Base-by-base conservation (phyloP, 2,113 vertebrate genomes). In the Thermophis baileyi region DNA sequence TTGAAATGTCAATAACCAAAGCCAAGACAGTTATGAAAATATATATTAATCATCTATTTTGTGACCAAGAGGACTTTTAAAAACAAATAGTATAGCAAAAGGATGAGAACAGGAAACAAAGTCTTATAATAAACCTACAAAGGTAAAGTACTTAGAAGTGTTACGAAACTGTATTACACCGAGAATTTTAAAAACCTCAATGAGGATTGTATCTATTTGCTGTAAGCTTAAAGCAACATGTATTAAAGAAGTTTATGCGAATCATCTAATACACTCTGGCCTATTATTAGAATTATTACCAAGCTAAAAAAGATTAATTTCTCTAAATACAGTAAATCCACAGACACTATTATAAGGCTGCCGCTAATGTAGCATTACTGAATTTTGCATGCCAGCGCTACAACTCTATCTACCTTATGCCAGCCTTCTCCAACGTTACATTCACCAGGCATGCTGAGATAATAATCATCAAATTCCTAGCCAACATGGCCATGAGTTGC, bases 261-360 rank as follows among this genome's bases (percentile, higher is more conserved):
- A 96, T 97, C 94, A 63, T 93, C 96, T 96, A 96, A 97, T 95
- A 96, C 95, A 97, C 96, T 97, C 97, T 94, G 95, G 85, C 95
- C 90, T 95, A 1, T 96, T 96, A 96, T 98, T 96, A 95, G 94
- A 97, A 97, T 97, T 97, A 97, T 96, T 96, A 97, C 95, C 95
- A 93, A 97, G 96, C 97, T 97, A 97, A 97, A 96, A 97, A 96
- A 97, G 97, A 97, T 97, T 97, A 97, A 96, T 97, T 97, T 97
- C 94, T 95, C 97, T 97, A 96, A 97, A 97, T 96, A 97, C 96
- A 91, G 90, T 96, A 97, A 97, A 97, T 97, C 96, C 96, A 96
- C 96, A 96, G 94, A 96, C 94, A 93, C 0, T n/a, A 95, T 10
- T 92, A 95, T 60, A 89, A 97, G 89, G 27, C 92, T 95, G 93